A percentile compares a stretch with the other conserved stretches of the same genome.
These are phyloP conservation scores for Silurus meridionalis DNA, from an alignment of 2,113 vertebrate genomes.

Conservation along the genomic window DNA sequence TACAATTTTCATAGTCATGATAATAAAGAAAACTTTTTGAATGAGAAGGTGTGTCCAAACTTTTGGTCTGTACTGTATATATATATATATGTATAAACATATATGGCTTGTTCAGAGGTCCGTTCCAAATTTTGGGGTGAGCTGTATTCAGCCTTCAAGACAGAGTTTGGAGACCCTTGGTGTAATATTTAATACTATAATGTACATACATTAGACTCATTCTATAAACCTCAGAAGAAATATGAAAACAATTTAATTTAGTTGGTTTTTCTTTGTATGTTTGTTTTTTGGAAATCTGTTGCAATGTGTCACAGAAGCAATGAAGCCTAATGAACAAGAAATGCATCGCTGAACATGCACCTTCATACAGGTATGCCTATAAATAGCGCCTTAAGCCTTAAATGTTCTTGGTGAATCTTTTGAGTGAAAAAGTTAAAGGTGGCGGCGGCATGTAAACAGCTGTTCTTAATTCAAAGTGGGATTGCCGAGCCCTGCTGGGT, in stretches of 20 bases:
- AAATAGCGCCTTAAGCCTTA: conserved; percentile 38
- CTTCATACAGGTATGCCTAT: background rate
- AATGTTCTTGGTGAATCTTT: conserved; percentile 33
- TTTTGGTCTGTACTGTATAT: too few species aligned
- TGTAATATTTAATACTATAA: background rate
- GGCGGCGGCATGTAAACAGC: conserved; percentile 25
- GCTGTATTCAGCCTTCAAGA: too few species aligned
- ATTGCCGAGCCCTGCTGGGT: conserved; percentile 37
- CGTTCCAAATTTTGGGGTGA: too few species aligned
- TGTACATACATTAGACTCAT: background rate
- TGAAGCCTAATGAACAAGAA: background rate
- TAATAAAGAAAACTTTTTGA: too few species aligned
- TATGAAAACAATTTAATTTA: background rate
- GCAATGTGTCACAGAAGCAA: background rate
- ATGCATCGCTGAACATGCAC: background rate
- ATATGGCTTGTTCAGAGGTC: too few species aligned
- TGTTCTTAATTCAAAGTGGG: conserved; percentile 42
- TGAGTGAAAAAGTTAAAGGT: conserved; percentile 36
- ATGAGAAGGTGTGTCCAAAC: too few species aligned
- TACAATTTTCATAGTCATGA: too few species aligned
- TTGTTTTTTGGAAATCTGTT: background rate
- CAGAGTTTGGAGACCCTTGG: too few species aligned
- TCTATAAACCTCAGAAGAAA: background rate
- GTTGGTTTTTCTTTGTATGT: background rate
- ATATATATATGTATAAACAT: too few species aligned